These are phyloP conservation scores for Electrona antarctica DNA, from an alignment of 2,113 vertebrate genomes.

Conservation along the genomic window DNA sequence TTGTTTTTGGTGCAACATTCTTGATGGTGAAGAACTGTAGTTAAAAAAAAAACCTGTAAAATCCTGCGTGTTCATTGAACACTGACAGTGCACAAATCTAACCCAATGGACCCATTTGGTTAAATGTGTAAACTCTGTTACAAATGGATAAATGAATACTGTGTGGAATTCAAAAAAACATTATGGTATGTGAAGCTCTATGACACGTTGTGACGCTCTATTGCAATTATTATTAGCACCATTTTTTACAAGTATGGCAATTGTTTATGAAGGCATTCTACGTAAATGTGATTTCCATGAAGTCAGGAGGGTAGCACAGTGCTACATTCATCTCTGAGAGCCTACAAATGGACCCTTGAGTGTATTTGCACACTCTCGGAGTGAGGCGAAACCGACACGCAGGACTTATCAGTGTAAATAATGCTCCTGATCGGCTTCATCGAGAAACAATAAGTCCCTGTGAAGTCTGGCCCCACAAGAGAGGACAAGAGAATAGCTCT, in stretches of 20 bases:
- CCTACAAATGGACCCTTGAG: too few relatives aligned
- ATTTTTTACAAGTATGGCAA: not conserved
- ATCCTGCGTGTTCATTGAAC: too few relatives aligned
- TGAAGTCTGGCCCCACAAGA: constrained; percentile 21
- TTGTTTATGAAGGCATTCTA: not conserved
- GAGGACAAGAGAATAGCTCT: constrained; percentile 12
- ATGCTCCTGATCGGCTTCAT: constrained; percentile 34
- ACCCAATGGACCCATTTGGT: too few relatives aligned
- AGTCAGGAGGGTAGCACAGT: constrained; percentile 15
- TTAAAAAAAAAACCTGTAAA: too few relatives aligned
- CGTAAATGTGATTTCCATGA: constrained; percentile 20
- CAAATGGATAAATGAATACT: not conserved
- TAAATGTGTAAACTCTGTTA: too few relatives aligned
- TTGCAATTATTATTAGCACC: not conserved
- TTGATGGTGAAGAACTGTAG: too few relatives aligned
- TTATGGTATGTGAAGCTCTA: not conserved
- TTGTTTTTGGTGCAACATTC: too few relatives aligned
- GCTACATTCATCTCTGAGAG: too few relatives aligned
- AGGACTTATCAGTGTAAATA: not conserved
- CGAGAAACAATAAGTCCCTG: constrained; percentile 35
- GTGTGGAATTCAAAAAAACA: too few relatives aligned
- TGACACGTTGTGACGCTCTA: not conserved
- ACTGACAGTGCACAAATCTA: too few relatives aligned
- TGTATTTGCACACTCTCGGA: too few relatives aligned
- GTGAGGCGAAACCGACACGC: too few relatives aligned